Base-by-base conservation (phyloP, 2,888 invertebrate genomes). In the Notodonta dromedarius region DNA sequence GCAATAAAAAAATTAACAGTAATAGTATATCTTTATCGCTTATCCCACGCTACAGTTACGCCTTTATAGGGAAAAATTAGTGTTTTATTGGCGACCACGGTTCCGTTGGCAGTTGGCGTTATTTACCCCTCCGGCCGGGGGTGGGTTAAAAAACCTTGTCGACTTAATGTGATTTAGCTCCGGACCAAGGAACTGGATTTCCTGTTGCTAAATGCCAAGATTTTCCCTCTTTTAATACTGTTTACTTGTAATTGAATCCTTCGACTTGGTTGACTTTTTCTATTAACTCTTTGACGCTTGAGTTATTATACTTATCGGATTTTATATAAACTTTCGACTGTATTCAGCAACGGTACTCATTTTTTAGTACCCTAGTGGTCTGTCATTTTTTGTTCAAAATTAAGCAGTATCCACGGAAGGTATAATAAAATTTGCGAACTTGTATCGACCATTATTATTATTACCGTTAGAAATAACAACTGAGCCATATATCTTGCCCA, bases 1-100 rank as follows among this genome's bases (percentile, higher is more conserved):
- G 24, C 24, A 24, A 35, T 4, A 35, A 35, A 35, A 1, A 35
- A 5, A 5, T 44, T 6, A 44, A 44, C 44, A 44, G 12, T 13
- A 44, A 8, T n/a, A 11, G 11, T n/a, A 24, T 42, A 58, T 57
- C 46, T 55, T 7, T 24, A 60, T 62, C 44, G 71, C 68, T 57
- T 72, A 55, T 56, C 57, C 57, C 65, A 14, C 0, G 58, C 48
- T 79, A 64, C 51, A 39, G 0, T 44, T 50, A 46, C 4, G 60
- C 9, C 71, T n/a, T 59, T 58, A 67, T 61, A 71, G 69, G 82
- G 79, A 86, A 85, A 84, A 89, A 91, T 87, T 88, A 85, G 87
- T 85, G 85, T 84, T 89, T 88, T 86, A 89, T 87, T 88, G 85
- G 85, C 78, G 80, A 81, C 86, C 85, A 83, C 79, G 82, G 82